Evolutionary conservation across 2,113 vertebrate genomes (phyloP).

Genomic region (Platanista minor): DNA sequence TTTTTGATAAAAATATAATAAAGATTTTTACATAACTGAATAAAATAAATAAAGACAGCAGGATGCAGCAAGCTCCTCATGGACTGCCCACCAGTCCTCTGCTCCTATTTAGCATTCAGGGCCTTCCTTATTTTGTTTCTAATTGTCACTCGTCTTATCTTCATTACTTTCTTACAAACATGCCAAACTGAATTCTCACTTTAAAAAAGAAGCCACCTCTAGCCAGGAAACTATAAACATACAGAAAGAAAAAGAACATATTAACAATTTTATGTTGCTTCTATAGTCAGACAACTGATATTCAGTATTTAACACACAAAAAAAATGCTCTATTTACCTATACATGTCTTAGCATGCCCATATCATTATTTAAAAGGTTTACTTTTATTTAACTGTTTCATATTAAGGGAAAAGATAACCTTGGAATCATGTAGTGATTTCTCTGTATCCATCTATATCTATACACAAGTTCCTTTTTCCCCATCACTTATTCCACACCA

Average conservation of each 20-base stretch:
- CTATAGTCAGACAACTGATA: neutral
- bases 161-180: neutral
- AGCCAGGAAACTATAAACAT: neutral
- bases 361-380: neutral
- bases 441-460: neutral
- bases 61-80: neutral
- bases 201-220: neutral
- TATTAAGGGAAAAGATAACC: neutral
- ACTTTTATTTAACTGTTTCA: neutral
- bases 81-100: neutral
- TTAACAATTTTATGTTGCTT: neutral
- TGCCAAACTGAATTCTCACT: neutral
- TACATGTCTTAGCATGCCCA: neutral
- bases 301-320: neutral
- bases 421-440: neutral
- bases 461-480: neutral
- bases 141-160: neutral
- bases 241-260: neutral
- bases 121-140: neutral
- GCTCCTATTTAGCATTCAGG: neutral
- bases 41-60: neutral
- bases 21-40: neutral
- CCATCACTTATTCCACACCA: neutral
- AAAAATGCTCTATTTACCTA: neutral
- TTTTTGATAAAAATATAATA: neutral